Conservation (phyloP, 2,113 vertebrate species). For the Brachyhypopomus gauderio region DNA sequence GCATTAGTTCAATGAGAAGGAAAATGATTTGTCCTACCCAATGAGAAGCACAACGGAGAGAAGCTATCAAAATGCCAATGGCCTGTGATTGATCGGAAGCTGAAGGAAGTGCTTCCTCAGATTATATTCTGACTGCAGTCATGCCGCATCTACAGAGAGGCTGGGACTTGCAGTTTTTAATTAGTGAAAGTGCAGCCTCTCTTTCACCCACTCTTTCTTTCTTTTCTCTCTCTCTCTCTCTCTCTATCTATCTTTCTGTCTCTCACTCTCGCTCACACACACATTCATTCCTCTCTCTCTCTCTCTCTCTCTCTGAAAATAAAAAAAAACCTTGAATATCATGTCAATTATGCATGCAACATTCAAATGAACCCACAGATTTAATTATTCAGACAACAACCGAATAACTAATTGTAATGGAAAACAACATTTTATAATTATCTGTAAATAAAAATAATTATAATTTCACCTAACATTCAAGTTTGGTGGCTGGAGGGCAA, state of each 20-base stretch:
- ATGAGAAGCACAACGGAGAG: constrained; percentile 36
- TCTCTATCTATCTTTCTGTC: too few relatives aligned
- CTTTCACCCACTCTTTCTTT: neutral
- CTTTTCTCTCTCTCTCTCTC: too few relatives aligned
- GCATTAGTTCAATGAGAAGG: constrained; percentile 62
- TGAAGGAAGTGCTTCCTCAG: constrained; percentile 57
- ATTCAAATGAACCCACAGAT: neutral
- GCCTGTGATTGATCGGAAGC: constrained; percentile 62
- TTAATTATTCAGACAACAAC: constrained; percentile 10
- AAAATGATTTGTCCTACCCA: constrained; percentile 57
- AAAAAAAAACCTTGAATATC: neutral
- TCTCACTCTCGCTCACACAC: too few relatives aligned
- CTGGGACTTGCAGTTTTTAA: constrained; percentile 60
- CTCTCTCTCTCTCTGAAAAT: neutral
- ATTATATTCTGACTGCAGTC: constrained; percentile 53
- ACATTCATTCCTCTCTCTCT: too few relatives aligned
- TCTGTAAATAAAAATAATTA: neutral
- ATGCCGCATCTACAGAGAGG: constrained; percentile 45
- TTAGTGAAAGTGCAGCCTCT: constrained; percentile 51
- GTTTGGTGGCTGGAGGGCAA: neutral
- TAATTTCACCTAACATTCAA: neutral
- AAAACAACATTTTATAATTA: neutral
- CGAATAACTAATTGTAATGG: neutral
- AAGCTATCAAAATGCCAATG: constrained; percentile 66
- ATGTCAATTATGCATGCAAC: constrained; percentile 1